These are phyloP conservation scores for Xylota sylvarum DNA, from an alignment of 2,888 invertebrate species.

Conservation along the genomic window DNA sequence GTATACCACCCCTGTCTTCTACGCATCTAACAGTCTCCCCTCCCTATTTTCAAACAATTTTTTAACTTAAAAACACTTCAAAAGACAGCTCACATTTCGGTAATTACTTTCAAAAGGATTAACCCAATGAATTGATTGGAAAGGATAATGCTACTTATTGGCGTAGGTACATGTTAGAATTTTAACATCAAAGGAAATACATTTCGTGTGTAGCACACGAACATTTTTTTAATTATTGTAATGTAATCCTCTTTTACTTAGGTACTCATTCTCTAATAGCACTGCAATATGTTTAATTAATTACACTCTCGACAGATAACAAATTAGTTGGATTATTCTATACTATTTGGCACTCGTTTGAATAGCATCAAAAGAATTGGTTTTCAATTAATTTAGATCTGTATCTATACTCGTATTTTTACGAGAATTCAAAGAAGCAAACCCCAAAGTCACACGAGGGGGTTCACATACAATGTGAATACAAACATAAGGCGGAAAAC, in stretches of 20 bases:
- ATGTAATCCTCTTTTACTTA: slow-evolving; percentile 11
- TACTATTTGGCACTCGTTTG: slow-evolving; percentile 11
- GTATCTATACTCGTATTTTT: slow-evolving; percentile 36
- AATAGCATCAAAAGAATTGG: slow-evolving; percentile 10
- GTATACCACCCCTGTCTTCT: no score
- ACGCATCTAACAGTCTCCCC: no score
- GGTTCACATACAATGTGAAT: neutral
- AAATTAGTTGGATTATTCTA: slow-evolving; percentile 28
- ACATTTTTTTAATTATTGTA: slow-evolving; percentile 8
- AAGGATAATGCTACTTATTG: neutral
- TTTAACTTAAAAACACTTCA: neutral
- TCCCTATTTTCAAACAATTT: neutral
- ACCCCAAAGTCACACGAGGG: slow-evolving; percentile 13
- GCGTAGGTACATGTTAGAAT: neutral
- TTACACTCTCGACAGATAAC: slow-evolving; percentile 14
- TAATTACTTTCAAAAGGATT: slow-evolving; percentile 1
- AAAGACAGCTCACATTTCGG: neutral
- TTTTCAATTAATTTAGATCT: slow-evolving; percentile 60
- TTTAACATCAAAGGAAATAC: neutral
- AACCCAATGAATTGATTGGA: neutral
- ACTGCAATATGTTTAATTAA: slow-evolving; percentile 34
- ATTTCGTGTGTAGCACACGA: neutral
- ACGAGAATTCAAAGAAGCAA: slow-evolving; percentile 28
- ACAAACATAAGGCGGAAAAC: slow-evolving; percentile 29
- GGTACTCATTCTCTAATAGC: neutral